Evolutionary conservation across 2,888 invertebrate genomes (phyloP).

Genomic region (Drosophila pegasa): DNA sequence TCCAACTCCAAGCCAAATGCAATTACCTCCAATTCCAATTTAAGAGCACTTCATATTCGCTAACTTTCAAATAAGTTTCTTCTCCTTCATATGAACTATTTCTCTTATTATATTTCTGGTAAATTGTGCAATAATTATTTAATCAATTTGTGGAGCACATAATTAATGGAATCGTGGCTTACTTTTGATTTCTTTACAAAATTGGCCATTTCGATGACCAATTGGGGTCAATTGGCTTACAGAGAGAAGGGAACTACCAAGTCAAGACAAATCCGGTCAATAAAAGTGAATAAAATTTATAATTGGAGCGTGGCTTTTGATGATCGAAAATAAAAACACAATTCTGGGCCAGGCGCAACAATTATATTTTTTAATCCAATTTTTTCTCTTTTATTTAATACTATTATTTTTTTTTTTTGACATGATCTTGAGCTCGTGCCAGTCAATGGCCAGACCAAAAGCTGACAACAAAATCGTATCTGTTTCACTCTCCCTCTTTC

Average conservation of each 20-base stretch:
- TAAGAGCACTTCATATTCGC: conserved; percentile 24
- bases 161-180: conserved; percentile 38
- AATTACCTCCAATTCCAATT: neutral
- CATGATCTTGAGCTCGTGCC: conserved; percentile 39
- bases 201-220: conserved; percentile 33
- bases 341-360: conserved; percentile 29
- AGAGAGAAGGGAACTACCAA: neutral
- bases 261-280: neutral
- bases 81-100: conserved; percentile 7
- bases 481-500: neutral
- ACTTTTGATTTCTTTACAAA: conserved; percentile 9
- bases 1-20: neutral
- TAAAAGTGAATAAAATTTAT: conserved; percentile 36
- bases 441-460: conserved; percentile 56
- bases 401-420: neutral
- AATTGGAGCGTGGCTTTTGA: conserved; percentile 69
- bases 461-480: conserved; percentile 15
- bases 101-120: conserved; percentile 10
- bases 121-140: conserved; percentile 39
- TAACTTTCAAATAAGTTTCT: neutral
- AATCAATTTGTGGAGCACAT: conserved; percentile 40
- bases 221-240: conserved; percentile 49
- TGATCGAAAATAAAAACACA: conserved; percentile 39
- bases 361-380: conserved; percentile 5
- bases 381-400: conserved; percentile 3